Percentiles rank a stretch among this genome's conserved stretches.
phyloP scores from a whole-genome alignment of 2,888 invertebrate genomes.

The Erebia ligea region DNA sequence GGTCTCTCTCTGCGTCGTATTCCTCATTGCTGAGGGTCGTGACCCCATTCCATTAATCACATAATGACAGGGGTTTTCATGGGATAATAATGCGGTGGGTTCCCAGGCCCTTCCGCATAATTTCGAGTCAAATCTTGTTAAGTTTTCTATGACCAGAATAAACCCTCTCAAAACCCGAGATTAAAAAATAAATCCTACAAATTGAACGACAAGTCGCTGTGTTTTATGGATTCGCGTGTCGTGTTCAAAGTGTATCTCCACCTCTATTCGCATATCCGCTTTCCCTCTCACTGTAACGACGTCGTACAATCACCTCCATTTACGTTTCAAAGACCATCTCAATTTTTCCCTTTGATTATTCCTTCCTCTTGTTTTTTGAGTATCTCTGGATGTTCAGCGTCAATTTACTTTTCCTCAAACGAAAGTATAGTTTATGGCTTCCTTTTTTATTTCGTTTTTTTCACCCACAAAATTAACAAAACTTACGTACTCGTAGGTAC shows the following conservation, averaged over 20 bases:
- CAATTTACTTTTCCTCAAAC: conserved; percentile 7
- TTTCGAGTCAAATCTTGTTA: no score
- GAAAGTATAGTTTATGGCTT: not conserved
- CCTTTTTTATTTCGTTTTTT: not conserved
- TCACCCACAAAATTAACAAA: not conserved
- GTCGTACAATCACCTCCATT: conserved; percentile 19
- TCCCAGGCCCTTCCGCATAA: no score
- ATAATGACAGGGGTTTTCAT: no score
- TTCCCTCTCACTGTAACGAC: conserved; percentile 3
- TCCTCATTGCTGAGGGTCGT: no score
- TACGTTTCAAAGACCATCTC: conserved; percentile 13
- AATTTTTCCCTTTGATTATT: conserved; percentile 18
- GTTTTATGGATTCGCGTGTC: not conserved
- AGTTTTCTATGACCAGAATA: no score
- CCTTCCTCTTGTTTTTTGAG: conserved; percentile 1
- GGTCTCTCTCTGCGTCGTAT: no score
- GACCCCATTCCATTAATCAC: no score
- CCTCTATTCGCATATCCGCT: not conserved
- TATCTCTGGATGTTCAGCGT: not conserved
- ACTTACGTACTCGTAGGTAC: no score
- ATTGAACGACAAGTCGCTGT: not conserved
- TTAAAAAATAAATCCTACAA: not conserved
- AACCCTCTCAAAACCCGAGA: no score
- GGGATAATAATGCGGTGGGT: no score
- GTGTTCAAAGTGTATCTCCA: not conserved